Percentiles rank a stretch among this genome's conserved stretches.
Conservation (phyloP, 2,888 invertebrate species). For the Cryptocheilus praepositus region DNA sequence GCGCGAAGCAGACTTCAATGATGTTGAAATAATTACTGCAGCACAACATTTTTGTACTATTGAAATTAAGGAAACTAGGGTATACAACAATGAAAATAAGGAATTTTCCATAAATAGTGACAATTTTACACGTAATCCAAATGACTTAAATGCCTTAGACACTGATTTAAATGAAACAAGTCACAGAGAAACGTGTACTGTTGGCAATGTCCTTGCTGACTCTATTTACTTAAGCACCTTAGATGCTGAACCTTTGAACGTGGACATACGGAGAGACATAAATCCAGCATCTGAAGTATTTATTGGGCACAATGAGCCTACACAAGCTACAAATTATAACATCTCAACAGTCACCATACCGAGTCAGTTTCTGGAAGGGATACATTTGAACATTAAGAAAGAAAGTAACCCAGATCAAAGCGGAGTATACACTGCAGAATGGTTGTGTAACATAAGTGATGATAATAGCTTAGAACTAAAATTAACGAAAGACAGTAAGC, state of each 20-base stretch:
- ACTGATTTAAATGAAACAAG: slow-evolving; percentile 43
- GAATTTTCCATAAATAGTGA: slow-evolving; percentile 29
- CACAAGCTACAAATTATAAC: slow-evolving; percentile 46
- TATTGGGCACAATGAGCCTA: slow-evolving; percentile 44
- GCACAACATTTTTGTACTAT: slow-evolving; percentile 55
- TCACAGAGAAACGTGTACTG: slow-evolving; percentile 32
- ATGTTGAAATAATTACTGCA: slow-evolving; percentile 49
- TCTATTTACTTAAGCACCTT: slow-evolving; percentile 48
- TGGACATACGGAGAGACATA: slow-evolving; percentile 48
- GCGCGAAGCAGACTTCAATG: slow-evolving; percentile 44
- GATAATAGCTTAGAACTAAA: slow-evolving; percentile 36
- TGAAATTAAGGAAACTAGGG: slow-evolving; percentile 46
- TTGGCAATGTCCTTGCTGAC: slow-evolving; percentile 38
- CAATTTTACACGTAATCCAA: slow-evolving; percentile 21
- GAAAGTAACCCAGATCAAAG: slow-evolving; percentile 43
- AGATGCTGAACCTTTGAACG: slow-evolving; percentile 48
- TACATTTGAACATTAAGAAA: slow-evolving; percentile 58
- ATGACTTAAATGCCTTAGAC: slow-evolving; percentile 30
- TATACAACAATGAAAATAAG: slow-evolving; percentile 19
- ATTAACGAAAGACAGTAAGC: slow-evolving; percentile 36
- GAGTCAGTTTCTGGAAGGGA: slow-evolving; percentile 46
- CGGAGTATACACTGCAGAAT: slow-evolving; percentile 50
- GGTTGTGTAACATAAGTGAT: slow-evolving; percentile 44
- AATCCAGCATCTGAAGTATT: slow-evolving; percentile 45
- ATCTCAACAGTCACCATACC: slow-evolving; percentile 54